Evolutionary conservation across 1,140 invertebrate genomes (phyloP).

Genomic region (Ceratosolen solmsi): DNA sequence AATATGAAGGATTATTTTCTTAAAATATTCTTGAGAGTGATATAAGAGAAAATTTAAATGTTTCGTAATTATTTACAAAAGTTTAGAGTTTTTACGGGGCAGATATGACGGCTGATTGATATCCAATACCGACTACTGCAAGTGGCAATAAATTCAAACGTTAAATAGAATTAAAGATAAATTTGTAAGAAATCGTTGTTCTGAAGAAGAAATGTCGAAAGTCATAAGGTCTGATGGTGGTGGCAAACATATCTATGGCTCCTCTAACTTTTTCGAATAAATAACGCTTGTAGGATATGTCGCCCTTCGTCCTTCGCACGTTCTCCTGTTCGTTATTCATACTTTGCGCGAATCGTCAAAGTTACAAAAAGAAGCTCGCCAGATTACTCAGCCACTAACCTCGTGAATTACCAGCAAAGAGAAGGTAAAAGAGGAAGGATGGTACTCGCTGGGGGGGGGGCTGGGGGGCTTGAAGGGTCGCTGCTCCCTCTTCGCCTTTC

Average conservation of each 20-base stretch:
- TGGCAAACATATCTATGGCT: no score
- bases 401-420: no score
- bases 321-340: conserved; percentile 23
- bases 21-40: not conserved
- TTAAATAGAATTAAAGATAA: conserved; percentile 32
- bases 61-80: not conserved
- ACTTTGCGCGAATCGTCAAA: conserved; percentile 31
- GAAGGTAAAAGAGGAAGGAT: no score
- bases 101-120: not conserved
- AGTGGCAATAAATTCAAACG: conserved; percentile 2
- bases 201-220: no score
- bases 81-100: no score
- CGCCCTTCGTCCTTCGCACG: not conserved
- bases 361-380: conserved; percentile 6
- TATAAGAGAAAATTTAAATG: not conserved
- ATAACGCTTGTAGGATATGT: no score
- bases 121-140: not conserved
- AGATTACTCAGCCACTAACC: not conserved
- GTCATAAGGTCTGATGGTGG: no score
- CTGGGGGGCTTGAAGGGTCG: no score
- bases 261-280: conserved; percentile 14
- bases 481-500: no score
- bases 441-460: no score
- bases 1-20: not conserved
- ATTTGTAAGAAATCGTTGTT: no score